Percentiles rank a stretch among this genome's conserved stretches.
Evolutionary conservation across 2,888 invertebrate genomes (phyloP).

Genomic region (Aleiodes alternator): DNA sequence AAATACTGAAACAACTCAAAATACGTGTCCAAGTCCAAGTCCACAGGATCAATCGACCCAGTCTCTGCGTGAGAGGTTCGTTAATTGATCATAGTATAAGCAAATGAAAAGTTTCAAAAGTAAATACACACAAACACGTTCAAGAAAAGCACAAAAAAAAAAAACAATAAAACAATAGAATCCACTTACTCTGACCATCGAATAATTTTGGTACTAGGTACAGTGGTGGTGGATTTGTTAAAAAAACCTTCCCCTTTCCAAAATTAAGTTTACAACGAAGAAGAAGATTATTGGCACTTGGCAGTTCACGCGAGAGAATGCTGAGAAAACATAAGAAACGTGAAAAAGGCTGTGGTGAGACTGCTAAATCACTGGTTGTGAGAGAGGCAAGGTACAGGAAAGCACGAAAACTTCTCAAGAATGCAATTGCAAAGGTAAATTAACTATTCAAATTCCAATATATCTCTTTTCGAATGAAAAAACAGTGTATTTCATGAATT

Average conservation of each 20-base stretch:
- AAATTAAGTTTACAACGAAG: conserved; percentile 77
- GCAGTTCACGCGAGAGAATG: conserved; percentile 72
- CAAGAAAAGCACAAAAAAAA: not conserved
- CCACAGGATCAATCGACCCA: conserved; percentile 67
- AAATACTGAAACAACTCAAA: conserved; percentile 68
- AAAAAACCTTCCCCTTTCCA: conserved; percentile 79
- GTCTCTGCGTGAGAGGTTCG: conserved; percentile 70
- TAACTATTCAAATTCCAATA: not conserved
- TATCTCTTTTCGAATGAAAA: not conserved
- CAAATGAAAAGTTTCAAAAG: not conserved
- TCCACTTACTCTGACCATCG: conserved; percentile 18
- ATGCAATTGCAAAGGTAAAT: conserved; percentile 75
- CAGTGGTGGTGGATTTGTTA: conserved; percentile 78
- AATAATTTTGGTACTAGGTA: conserved; percentile 66
- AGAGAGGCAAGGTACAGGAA: conserved; percentile 73
- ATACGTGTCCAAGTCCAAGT: conserved; percentile 66
- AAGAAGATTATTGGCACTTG: conserved; percentile 76
- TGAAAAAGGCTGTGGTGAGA: conserved; percentile 66
- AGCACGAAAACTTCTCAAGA: conserved; percentile 75
- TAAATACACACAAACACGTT: not conserved
- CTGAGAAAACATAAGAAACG: conserved; percentile 72
- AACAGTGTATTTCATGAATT: not conserved
- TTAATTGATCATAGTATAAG: conserved; percentile 6
- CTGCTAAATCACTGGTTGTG: conserved; percentile 66
- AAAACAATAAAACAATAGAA: not conserved